Evolutionary conservation across 2,888 invertebrate species (phyloP), one percentile per base, ranked within the genome.

Genomic region (Heliconius charithonia): DNA sequence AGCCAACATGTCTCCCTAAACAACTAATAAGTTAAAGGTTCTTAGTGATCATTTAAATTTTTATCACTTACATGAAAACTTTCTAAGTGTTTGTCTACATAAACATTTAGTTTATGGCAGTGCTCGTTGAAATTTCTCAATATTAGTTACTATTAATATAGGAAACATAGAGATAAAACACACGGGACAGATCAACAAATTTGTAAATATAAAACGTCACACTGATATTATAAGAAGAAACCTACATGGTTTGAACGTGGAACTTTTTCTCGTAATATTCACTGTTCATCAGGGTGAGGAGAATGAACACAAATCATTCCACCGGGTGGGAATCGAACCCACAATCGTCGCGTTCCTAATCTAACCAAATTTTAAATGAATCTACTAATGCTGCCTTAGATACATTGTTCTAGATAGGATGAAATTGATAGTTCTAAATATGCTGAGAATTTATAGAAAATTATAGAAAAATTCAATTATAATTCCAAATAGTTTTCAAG

Each of bases 71-170:
- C 22, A 72, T 59, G 29, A 56, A 32, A 71, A 71, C 56, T 27
- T 62, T 3, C 74, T 65, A 72, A 66, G 51, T 51, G 29, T 65
- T 41, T 41, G 29, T 32, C 59, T 77, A 63, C 75, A 71, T 81
- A 65, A 70, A 79, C 63, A 76, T 70, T 80, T 76, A 76, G 76
- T 78, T 79, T 76, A 81, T 78, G 81, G 81, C 81, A 81, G 81
- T 81, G 81, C 69, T 80, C 4, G 7, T 65, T 69, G 27, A n/a
- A 63, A 72, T n/a, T 12, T 56, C 29, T 72, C 32, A 59, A 59
- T 32, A 51, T 29, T 51, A 72, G 56, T 56, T 32, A 72, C 56
- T 71, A 56, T 32, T 72, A 56, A 29, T 56, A 19, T 59, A n/a
- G 56, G 71, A 22, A 13, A 72, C 22, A 56, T 67, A 13, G 56